A percentile compares a stretch with the other conserved stretches of the same genome.
Evolutionary conservation across 2,113 vertebrate genomes (phyloP).

Genomic region (Cricetomys ansorgei): DNA sequence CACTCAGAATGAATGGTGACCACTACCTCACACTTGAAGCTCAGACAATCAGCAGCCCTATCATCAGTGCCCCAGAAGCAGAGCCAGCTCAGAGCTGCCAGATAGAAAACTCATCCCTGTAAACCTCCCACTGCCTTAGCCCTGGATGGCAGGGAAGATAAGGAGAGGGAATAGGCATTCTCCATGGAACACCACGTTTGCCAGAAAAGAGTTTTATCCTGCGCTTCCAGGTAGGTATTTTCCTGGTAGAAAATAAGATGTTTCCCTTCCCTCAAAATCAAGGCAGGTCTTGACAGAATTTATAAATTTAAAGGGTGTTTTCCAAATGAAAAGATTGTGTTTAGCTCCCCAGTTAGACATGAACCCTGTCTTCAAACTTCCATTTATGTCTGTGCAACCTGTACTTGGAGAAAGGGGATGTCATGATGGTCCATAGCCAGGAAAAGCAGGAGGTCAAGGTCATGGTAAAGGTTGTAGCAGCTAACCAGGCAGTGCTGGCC

Average conservation of each 20-base stretch:
- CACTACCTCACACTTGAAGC: background rate
- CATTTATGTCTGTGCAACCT: background rate
- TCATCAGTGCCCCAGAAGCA: background rate
- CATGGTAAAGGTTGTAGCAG: background rate
- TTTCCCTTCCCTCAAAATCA: background rate
- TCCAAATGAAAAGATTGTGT: background rate
- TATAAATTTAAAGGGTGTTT: background rate
- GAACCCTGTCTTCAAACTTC: background rate
- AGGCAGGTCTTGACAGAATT: background rate
- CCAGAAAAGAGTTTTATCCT: background rate
- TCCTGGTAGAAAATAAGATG: background rate
- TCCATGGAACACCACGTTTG: background rate
- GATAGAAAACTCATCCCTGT: rapidly evolving
- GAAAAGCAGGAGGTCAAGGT: background rate
- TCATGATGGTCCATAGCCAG: background rate
- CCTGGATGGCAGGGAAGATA: background rate
- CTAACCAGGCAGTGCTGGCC: background rate
- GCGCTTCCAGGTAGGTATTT: background rate
- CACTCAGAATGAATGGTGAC: background rate
- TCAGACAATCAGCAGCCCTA: background rate
- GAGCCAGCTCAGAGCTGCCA: background rate
- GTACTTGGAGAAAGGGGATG: background rate
- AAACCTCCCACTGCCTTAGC: rapidly evolving
- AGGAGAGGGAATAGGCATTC: background rate
- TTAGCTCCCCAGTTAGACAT: background rate